Conservation (phyloP, 2,888 invertebrate genomes). For the Blastobasis adustella region DNA sequence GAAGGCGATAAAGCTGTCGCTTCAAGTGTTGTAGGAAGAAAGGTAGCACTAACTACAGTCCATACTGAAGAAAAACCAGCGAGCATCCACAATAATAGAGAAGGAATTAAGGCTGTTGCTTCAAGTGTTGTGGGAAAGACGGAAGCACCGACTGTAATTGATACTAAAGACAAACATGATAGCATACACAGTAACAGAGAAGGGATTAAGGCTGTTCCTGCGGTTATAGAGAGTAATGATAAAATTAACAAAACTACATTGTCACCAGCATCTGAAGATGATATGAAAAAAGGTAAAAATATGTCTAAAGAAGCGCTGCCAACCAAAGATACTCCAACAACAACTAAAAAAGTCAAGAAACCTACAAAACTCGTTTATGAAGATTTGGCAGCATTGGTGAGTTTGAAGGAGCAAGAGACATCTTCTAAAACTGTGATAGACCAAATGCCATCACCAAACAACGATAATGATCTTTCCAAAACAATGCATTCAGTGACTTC, state of each 20-base stretch:
- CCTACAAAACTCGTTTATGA: slow-evolving; percentile 44
- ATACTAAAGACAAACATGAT: too few relatives aligned
- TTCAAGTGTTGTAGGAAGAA: too few relatives aligned
- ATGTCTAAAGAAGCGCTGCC: slow-evolving; percentile 4
- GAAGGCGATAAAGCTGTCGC: too few relatives aligned
- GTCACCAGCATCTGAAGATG: background rate
- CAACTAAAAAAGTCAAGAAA: slow-evolving; percentile 32
- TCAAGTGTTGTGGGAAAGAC: too few relatives aligned
- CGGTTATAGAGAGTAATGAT: too few relatives aligned
- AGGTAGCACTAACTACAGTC: too few relatives aligned
- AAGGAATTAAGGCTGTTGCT: too few relatives aligned
- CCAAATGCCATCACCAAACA: slow-evolving; percentile 25
- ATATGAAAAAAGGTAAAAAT: slow-evolving; percentile 6
- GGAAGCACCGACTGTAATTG: too few relatives aligned
- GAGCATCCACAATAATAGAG: too few relatives aligned
- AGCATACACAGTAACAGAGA: too few relatives aligned
- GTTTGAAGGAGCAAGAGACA: slow-evolving; percentile 20
- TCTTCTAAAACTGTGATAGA: slow-evolving; percentile 27
- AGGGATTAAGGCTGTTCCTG: too few relatives aligned
- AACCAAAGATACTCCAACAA: slow-evolving; percentile 13
- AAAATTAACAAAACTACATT: background rate
- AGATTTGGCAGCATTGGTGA: slow-evolving; percentile 30
- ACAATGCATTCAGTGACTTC: slow-evolving; percentile 28
- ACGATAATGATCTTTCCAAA: slow-evolving; percentile 12
- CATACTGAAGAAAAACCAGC: too few relatives aligned